Percentiles rank a stretch among this genome's conserved stretches.
Evolutionary conservation across 2,113 vertebrate genomes (phyloP).

Genomic region (Callorhinus ursinus): DNA sequence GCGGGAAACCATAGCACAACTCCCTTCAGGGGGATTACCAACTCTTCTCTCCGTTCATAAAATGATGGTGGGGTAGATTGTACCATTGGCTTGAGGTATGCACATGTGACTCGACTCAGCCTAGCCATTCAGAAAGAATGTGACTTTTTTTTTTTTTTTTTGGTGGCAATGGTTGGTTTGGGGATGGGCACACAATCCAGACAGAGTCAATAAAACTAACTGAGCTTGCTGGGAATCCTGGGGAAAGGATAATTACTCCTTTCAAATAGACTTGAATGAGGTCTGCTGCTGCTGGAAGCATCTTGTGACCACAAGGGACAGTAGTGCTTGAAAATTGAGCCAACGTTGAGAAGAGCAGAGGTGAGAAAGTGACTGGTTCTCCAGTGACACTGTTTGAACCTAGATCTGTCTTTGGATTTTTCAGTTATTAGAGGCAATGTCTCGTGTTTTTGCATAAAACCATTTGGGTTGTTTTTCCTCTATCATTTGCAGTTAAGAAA

Average conservation of each 20-base stretch:
- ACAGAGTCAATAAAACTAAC: neutral
- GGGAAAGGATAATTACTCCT: neutral
- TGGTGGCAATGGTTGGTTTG: neutral
- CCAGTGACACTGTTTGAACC: neutral
- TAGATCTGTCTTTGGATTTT: neutral
- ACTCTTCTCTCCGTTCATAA: neutral
- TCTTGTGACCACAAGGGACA: neutral
- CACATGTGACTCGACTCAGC: neutral
- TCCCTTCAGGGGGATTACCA: neutral
- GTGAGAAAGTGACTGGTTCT: neutral
- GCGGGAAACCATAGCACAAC: neutral
- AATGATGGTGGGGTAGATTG: neutral
- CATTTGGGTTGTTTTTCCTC: neutral
- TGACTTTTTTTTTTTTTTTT: conserved; percentile 16
- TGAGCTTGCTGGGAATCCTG: neutral
- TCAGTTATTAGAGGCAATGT: neutral
- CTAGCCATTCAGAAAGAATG: neutral
- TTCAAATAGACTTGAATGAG: neutral
- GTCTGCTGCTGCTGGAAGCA: neutral
- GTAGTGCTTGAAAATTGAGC: neutral
- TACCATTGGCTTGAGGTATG: neutral
- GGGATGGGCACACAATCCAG: neutral
- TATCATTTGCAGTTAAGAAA: neutral
- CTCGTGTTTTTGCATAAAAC: neutral
- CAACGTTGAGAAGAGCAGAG: neutral